phyloP scores from a whole-genome alignment of 2,797 vertebrate species.

The Smutsia gigantea region DNA sequence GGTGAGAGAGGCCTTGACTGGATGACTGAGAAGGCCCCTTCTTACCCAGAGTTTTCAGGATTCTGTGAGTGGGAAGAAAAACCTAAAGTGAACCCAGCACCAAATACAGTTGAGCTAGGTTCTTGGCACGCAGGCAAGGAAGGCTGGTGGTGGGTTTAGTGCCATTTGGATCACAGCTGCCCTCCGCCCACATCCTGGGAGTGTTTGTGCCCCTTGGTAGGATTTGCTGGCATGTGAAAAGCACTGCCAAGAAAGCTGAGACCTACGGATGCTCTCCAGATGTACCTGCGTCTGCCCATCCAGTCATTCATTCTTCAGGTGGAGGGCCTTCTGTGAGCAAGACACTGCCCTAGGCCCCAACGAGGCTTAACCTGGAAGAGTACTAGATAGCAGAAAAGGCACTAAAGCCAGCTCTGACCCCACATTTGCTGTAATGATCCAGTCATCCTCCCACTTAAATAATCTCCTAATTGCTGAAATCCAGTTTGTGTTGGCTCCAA shows the following conservation, averaged over 20 bases:
- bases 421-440: not conserved
- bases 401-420: not conserved
- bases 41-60: not conserved
- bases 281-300: not conserved
- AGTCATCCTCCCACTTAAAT: not conserved
- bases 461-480: not conserved
- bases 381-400: not conserved
- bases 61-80: not conserved
- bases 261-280: not conserved
- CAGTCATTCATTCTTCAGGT: not conserved
- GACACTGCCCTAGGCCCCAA: not conserved
- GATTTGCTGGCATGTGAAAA: not conserved
- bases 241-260: not conserved
- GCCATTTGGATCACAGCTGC: not conserved
- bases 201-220: not conserved
- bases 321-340: not conserved
- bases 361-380: not conserved
- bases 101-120: not conserved
- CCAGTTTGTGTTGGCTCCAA: not conserved
- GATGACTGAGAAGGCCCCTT: not conserved
- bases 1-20: not conserved
- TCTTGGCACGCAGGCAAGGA: not conserved
- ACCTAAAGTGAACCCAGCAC: not conserved
- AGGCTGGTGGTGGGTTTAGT: not conserved
- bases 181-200: not conserved